A percentile compares a stretch with the other conserved stretches of the same genome.
Conservation (phyloP, 30 jellyfish, hydroid and myxozoan species). For the Pelagia noctiluca region DNA sequence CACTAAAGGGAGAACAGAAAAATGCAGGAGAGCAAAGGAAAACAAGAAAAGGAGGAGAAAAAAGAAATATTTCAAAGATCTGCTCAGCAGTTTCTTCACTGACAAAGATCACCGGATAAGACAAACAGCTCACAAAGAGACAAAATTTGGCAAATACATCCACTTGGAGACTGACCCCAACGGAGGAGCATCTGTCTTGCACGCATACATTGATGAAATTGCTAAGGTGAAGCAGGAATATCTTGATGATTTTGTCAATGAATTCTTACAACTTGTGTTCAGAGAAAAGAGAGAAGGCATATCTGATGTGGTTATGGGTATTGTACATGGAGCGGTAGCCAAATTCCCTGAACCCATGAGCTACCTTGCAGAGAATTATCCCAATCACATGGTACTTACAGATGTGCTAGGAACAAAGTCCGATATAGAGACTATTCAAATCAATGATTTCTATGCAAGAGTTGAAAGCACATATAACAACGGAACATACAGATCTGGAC, state of each 20-base stretch:
- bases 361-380: constrained; percentile 65
- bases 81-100: constrained; percentile 74
- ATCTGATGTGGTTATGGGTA: constrained; percentile 92
- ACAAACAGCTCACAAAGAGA: constrained; percentile 41
- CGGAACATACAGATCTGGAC: constrained; percentile 97
- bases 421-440: constrained; percentile 76
- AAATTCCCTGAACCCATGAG: constrained; percentile 89
- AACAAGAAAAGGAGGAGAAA: not conserved
- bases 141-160: constrained; percentile 89
- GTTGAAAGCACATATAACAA: constrained; percentile 80
- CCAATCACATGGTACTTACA: constrained; percentile 83
- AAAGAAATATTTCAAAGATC: constrained; percentile 73
- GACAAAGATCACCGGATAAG: constrained; percentile 80
- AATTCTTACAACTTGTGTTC: constrained; percentile 75
- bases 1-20: not conserved
- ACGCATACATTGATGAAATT: constrained; percentile 93
- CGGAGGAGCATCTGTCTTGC: constrained; percentile 96
- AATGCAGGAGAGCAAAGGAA: not conserved
- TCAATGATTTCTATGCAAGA: constrained; percentile 72
- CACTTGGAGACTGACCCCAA: constrained; percentile 89
- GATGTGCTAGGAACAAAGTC: constrained; percentile 94
- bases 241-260: constrained; percentile 89
- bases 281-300: constrained; percentile 78
- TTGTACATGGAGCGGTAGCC: constrained; percentile 95
- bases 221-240: constrained; percentile 89